phyloP scores from a whole-genome alignment of 2,888 invertebrate genomes.

The Sphaerophoria taeniata region DNA sequence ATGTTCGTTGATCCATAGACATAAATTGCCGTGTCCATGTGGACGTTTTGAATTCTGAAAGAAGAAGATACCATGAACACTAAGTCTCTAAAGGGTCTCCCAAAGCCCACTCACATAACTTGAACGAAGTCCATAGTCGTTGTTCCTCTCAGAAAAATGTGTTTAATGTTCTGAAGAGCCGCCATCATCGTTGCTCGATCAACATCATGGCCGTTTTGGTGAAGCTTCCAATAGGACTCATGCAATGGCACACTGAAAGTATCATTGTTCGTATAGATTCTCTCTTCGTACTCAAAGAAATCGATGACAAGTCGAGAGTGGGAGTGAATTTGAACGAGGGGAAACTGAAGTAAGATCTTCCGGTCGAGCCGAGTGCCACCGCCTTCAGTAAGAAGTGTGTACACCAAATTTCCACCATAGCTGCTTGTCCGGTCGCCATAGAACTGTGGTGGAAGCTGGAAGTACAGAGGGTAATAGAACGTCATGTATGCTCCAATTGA shows the following conservation, averaged over 20 bases:
- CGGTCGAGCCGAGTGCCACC: conserved; percentile 85
- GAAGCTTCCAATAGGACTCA: conserved; percentile 89
- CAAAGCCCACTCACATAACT: conserved; percentile 83
- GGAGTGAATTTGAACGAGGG: conserved; percentile 92
- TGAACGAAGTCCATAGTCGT: conserved; percentile 86
- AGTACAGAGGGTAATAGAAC: conserved; percentile 82
- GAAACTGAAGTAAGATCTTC: conserved; percentile 86
- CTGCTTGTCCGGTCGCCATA: conserved; percentile 94
- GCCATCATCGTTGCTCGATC: conserved; percentile 93
- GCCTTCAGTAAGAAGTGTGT: conserved; percentile 88
- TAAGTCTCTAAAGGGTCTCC: neutral
- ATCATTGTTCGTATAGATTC: conserved; percentile 83
- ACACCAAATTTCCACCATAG: conserved; percentile 94
- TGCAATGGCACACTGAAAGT: conserved; percentile 86
- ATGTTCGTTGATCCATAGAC: conserved; percentile 87
- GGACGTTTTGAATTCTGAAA: conserved; percentile 88
- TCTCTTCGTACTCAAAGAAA: conserved; percentile 85
- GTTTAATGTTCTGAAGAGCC: conserved; percentile 93
- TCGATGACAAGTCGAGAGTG: conserved; percentile 89
- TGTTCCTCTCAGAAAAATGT: conserved; percentile 90
- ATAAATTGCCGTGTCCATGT: conserved; percentile 91
- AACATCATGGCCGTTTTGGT: conserved; percentile 84
- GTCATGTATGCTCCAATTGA: conserved; percentile 81
- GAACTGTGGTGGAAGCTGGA: conserved; percentile 89
- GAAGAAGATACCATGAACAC: neutral